Evolutionary conservation across 2,888 invertebrate genomes (phyloP), one percentile per base, ranked within the genome.

Genomic region (Synanthedon vespiformis): DNA sequence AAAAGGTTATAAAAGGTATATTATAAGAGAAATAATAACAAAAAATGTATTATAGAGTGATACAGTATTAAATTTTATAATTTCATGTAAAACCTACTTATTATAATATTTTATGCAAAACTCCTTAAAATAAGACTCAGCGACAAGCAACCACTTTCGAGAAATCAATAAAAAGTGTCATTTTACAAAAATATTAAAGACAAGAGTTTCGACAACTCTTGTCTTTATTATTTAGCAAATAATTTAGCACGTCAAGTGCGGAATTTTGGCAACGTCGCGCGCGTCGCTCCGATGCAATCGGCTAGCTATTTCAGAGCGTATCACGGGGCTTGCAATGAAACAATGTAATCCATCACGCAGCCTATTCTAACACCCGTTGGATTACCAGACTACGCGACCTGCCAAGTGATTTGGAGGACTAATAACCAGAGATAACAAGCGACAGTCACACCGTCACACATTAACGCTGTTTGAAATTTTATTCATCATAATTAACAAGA

Each of bases 1-100:
- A 59, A 59, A 54, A 56, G 56, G 53, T 40, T 41, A 52, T 55
- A 56, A 49, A 50, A 34, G 51, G 27, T 6, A n/a, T 34, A 8
- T 8, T 34, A 34, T 34, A 34, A 34, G 34, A 6, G 34, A 34
- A 34, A 34, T 34, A 34, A 34, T 34, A 34, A 34, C 34, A 34
- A 10, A 34, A 34, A 34, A 10, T 5, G 2, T 10, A 34, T 34
- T 34, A 34, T 10, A 34, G 34, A 34, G 3, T 34, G 34, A 2
- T 2, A 5, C 10, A 10, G 34, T 10, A 34, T 34, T 34, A 34
- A 10, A 34, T 34, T 34, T 34, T 34, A 34, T 8, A 1, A 10
- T 34, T 34, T 34, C 10, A 34, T 8, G 27, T 34, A 10, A 34
- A 8, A 34, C 34, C 8, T 34, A 8, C 8, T 22, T 22, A 22